Conservation (phyloP, 2,797 vertebrate species). For the Vespertilio murinus region DNA sequence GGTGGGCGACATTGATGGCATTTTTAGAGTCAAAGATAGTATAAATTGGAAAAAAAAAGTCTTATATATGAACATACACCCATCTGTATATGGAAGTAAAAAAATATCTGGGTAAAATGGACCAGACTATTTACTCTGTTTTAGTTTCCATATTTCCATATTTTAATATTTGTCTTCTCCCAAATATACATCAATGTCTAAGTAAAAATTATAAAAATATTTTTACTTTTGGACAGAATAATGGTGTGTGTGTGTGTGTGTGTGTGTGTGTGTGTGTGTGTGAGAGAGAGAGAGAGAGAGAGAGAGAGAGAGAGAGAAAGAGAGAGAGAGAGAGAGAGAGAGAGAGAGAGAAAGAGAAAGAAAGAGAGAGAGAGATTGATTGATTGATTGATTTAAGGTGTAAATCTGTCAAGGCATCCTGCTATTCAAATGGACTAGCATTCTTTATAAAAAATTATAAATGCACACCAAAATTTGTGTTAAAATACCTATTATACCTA, state of each 20-base stretch:
- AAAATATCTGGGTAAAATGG: neutral
- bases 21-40: neutral
- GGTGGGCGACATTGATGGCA: too few relatives aligned
- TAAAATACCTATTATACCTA: neutral
- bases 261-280: neutral
- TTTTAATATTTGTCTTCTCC: neutral
- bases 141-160: neutral
- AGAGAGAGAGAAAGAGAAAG: too few relatives aligned
- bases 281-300: too few relatives aligned
- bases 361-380: too few relatives aligned
- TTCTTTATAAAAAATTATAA: constrained; percentile 18
- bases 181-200: neutral
- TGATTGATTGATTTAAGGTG: neutral
- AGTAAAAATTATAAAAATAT: neutral
- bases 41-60: neutral
- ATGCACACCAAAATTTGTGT: neutral
- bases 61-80: neutral
- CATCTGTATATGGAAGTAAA: neutral
- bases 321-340: too few relatives aligned
- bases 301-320: too few relatives aligned
- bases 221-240: neutral
- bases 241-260: too few relatives aligned
- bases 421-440: neutral
- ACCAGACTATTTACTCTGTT: neutral
- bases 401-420: neutral